Evolutionary conservation across 2,797 vertebrate species (phyloP), one percentile per base, ranked within the genome.

Genomic region (Sebastes dallii): DNA sequence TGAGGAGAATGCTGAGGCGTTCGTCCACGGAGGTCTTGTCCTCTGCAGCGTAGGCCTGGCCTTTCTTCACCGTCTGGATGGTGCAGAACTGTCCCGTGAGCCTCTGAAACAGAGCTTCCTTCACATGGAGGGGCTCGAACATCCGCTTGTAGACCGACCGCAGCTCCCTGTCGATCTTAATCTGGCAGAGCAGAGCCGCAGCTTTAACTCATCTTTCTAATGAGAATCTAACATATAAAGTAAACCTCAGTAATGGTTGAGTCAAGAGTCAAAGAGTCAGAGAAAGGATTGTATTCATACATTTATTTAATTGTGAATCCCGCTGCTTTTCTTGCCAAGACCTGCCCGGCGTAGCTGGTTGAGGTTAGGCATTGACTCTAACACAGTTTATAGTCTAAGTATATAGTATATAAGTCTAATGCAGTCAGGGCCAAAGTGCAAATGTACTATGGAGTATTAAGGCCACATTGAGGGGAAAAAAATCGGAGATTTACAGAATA

Each of bases 1-100:
- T 99, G 69, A 99, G 95, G 10, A 99, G 96, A 80, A 99, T 97
- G 95, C 99, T 99, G 66, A 99, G 96, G 42, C 97, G 97, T 67
- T 98, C 97, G 9, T 99, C 98, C 84, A 99, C 98, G 1, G 97
- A 99, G 27, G 98, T 99, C 95, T 99, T 99, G 89, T 99, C 97
- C 87, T 99, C 99, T 2, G 96, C 97, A 68, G 98, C 98, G 10
- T 99, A 99, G 42, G 95, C 92, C 92, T 99, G 97, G 39, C 97
- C 97, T 85, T 96, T 97, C 95, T 96, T 96, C 80, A 99, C 92
- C 0, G 95, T 96, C 89, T 98, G 96, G 86, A 99, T 98, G 86
- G 96, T 97, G 95, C 99, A 99, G 94, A 99, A 99, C 88, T 99
- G 99, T 8, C 98, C 97, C 1, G 98, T 99, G 16, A 99, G 94